Conservation (phyloP, 2,113 vertebrate genomes). For the Sardina pilchardus region DNA sequence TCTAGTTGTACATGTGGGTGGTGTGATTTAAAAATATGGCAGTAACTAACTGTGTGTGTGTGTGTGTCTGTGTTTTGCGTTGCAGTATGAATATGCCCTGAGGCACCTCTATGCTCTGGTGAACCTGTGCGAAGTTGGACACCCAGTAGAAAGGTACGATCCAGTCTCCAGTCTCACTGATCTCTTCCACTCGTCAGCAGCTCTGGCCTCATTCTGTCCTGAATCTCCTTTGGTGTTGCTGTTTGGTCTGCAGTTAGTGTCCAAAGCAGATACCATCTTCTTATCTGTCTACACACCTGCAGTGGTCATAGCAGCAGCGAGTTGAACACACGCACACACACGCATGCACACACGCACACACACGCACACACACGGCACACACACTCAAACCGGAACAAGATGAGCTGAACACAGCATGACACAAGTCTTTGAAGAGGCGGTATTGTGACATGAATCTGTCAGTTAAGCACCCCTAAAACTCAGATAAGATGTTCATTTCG, state of each 20-base stretch:
- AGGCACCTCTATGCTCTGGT: constrained; percentile 86
- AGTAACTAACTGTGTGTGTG: background rate
- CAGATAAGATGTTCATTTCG: too few relatives aligned
- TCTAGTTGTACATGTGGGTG: too few relatives aligned
- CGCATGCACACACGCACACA: background rate
- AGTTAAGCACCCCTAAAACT: too few relatives aligned
- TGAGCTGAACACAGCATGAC: too few relatives aligned
- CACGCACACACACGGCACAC: background rate
- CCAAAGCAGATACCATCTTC: background rate
- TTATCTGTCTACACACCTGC: background rate
- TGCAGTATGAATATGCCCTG: constrained; percentile 90
- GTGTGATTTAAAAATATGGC: background rate
- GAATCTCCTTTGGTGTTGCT: background rate
- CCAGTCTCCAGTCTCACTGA: background rate
- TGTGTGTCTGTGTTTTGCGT: constrained; percentile 49
- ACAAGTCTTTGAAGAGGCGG: too few relatives aligned
- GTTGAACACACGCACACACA: background rate
- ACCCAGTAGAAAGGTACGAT: constrained; percentile 77
- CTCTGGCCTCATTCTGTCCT: background rate
- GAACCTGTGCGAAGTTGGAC: constrained; percentile 86
- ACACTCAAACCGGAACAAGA: too few relatives aligned
- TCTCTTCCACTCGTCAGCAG: constrained; percentile 22
- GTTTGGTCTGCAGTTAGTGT: background rate
- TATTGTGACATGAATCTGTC: too few relatives aligned
- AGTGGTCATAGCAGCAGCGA: background rate